A percentile compares a stretch with the other conserved stretches of the same genome.
These are phyloP conservation scores for Apostichopus californicus DNA, from an alignment of 35 echinoderm and acorn worm species.

Conservation along the genomic window DNA sequence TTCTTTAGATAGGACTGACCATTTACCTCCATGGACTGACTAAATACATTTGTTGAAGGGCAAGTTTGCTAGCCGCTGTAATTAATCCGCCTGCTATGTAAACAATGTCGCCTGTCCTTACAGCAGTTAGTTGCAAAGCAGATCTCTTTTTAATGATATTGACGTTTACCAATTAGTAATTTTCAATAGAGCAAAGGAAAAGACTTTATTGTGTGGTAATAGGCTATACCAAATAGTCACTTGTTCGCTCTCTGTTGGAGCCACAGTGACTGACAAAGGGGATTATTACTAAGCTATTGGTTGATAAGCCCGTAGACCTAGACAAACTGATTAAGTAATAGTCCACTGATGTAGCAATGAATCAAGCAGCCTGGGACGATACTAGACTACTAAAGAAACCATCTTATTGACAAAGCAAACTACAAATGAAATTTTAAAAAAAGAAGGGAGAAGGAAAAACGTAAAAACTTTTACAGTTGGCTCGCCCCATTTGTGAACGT, in stretches of 20 bases:
- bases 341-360: background rate
- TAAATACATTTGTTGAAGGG: background rate
- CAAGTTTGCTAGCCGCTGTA: background rate
- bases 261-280: background rate
- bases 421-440: too few species aligned
- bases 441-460: too few species aligned
- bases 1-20: too few species aligned
- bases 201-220: background rate
- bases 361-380: background rate
- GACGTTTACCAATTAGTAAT: background rate
- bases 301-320: background rate
- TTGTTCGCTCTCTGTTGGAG: background rate
- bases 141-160: background rate
- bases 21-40: too few species aligned
- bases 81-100: background rate
- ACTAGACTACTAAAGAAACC: background rate
- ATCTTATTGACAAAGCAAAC: too few species aligned
- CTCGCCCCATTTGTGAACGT: too few species aligned
- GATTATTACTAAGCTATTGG: background rate
- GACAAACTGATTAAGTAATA: conserved; percentile 5
- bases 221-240: background rate
- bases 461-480: too few species aligned
- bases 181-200: background rate
- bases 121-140: background rate
- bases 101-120: background rate